Evolutionary conservation across 2,888 invertebrate species (phyloP), one percentile per base, ranked within the genome.

Genomic region (Pomacea canaliculata): DNA sequence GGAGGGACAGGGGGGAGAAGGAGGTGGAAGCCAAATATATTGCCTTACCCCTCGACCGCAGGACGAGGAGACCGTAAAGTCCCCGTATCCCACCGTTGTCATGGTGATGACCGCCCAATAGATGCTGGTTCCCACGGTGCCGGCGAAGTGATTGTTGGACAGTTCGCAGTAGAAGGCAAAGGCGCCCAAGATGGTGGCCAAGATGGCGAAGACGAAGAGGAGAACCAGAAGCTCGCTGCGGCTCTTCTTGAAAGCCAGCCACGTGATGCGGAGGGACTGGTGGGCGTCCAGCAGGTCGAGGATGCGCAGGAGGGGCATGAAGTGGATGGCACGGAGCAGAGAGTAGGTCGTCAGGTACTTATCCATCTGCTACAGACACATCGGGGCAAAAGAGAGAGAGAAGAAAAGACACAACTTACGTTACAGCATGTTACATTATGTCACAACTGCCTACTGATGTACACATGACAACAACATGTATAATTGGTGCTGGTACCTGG

Each of bases 221-320:
- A 90, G 80, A 86, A 90, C 87, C 51, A 88, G 81, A 71, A 90
- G 80, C 79, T 90, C 90, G 79, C 87, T 87, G 80, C 90, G 87
- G 76, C 90, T 91, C 19, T 90, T 91, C 73, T 87, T 88, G 75
- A 91, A 89, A 37, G 91, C 90, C 78, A 91, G 90, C 60, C 91
- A 89, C 70, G 91, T 83, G 78, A 91, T 91, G 80, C 90, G 89
- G 19, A 91, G 83, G 18, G 91, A 91, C 75, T 89, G 89, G 78
- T 91, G 91, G 80, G 90, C 91, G 80, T 91, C 91, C 18, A 91
- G 90, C 72, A 92, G 80, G 78, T 92, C 91, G 85, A 91, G 91
- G 46, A 92, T 88, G 37, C 91, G 86, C 76, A 92, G 87, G 81
- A 92, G 91, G 63, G 91, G 85, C 72, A 91, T 89, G 71, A 92